Base-by-base conservation (phyloP, 2,797 vertebrate genomes). In the Enteromius afrohamiltoni region DNA sequence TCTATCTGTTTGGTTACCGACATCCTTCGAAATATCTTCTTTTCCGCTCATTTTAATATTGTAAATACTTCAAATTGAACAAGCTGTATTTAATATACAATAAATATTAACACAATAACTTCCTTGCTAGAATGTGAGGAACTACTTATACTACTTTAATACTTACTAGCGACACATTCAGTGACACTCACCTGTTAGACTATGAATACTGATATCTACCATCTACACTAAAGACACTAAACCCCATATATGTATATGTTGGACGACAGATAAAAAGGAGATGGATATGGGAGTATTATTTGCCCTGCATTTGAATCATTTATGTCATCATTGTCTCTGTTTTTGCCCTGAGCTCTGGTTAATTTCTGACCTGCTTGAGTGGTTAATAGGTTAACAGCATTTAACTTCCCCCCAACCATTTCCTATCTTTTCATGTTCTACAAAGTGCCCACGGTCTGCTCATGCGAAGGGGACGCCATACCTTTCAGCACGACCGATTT, bases 401-500 rank as follows among this genome's bases (percentile, higher is more conserved):
- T 17, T 14, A 55, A 58, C 7, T 8, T 76, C 51, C 34, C 40
- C 53, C 3, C 23, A 51, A 51, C 55, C 4, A 31, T 73, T 84
- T 62, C 53, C 60, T 60, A 60, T 64, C 11, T 62, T 71, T 65
- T 79, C 23, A 75, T 10, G 2, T 0, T 16, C 17, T 55, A 51
- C 26, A 78, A 65, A 75, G 29, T 58, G 14, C 31, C 17, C 37
- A 10, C 5, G 13, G 40, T 16, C 11, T 65, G 26, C 65, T 42
- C n/a, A 29, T 21, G 26, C 23, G 69, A 77, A 79, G 37, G 37
- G 37, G 88, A 47, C 10, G 78, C 2, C 34, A 84, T 53, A 31
- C 86, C 83, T 84, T 88, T 88, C 88, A 90, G 83, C 87, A 86
- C 71, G 85, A 91, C 89, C 70, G 85, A 89, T 91, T 91, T 91